Evolutionary conservation across 2,113 vertebrate genomes (phyloP), one percentile per base, ranked within the genome.

Genomic region (Perccottus glenii): DNA sequence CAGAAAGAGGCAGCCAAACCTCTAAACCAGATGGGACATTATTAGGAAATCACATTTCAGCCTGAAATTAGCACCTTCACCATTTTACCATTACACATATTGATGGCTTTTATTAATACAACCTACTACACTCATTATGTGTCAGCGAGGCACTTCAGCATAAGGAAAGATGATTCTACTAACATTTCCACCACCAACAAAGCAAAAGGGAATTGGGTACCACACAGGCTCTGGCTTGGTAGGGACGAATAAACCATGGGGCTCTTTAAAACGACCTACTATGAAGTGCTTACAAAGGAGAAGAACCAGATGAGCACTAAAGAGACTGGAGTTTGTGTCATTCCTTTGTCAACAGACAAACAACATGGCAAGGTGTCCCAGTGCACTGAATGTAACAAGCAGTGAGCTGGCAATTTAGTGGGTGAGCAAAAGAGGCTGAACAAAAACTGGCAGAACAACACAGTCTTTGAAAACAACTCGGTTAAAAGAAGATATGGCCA

Each of bases 261-360:
- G 42, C 10, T 55, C 16, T 60, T 6, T 47, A 60, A 40, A 66
- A 47, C 4, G 27, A 67, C n/a, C 10, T 9, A 36, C 58, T 66
- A 52, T 57, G 46, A 74, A 44, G 33, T 14, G 15, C n/a, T 72
- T 44, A 65, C 14, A 73, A 70, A 75, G 10, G 35, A 73, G 12
- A 45, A 44, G 51, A 60, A 70, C 47, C 38, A 55, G 45, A 73
- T 46, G 35, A 52, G 46, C 44, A 75, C 67, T 45, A 70, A 56
- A 70, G 42, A 46, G 35, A 11, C 14, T 51, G 51, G 70, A 76
- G 78, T 80, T 73, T 55, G 62, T 6, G 35, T 66, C 15, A 55
- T 62, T 70, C 59, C 36, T 49, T 70, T 66, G 36, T 38, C 67
- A 50, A 49, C 45, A 47, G n/a, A 53, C 67, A 46, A 75, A 85